Evolutionary conservation across 2,888 invertebrate genomes (phyloP).

Genomic region (Cerastis leucographa): DNA sequence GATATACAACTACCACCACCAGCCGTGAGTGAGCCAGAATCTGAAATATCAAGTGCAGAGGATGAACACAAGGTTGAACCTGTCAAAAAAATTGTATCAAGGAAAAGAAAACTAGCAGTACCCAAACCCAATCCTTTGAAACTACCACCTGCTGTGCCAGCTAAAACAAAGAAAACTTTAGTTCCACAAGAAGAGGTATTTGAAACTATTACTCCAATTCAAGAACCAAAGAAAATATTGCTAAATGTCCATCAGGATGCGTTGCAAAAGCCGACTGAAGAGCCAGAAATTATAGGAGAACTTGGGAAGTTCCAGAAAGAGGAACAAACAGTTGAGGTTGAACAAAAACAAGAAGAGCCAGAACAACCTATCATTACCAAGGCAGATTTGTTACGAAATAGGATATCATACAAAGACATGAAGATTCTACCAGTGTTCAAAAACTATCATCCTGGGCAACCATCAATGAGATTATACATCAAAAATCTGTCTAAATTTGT

Average conservation of each 20-base stretch:
- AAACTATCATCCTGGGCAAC: conserved; percentile 95
- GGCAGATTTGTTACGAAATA: conserved; percentile 92
- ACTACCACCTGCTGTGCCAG: conserved; percentile 72
- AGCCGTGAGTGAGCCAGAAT: conserved; percentile 83
- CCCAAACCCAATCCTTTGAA: conserved; percentile 75
- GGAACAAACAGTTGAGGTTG: conserved; percentile 70
- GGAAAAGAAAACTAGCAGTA: conserved; percentile 82
- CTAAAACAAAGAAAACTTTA: conserved; percentile 78
- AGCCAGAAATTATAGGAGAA: conserved; percentile 83
- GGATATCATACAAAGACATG: conserved; percentile 93
- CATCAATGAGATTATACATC: conserved; percentile 96
- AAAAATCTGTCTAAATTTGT: conserved; percentile 97
- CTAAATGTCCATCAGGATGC: conserved; percentile 84
- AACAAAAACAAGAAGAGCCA: conserved; percentile 68
- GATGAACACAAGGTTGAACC: conserved; percentile 71
- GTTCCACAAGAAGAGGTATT: conserved; percentile 83
- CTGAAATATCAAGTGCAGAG: conserved; percentile 87
- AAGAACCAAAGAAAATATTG: conserved; percentile 86
- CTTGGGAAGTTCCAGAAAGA: conserved; percentile 86
- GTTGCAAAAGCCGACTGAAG: conserved; percentile 78
- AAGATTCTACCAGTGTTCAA: conserved; percentile 95
- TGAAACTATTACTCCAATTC: conserved; percentile 78
- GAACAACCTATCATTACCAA: conserved; percentile 89
- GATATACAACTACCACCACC: conserved; percentile 71
- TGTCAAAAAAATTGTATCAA: conserved; percentile 76